phyloP scores from a whole-genome alignment of 2,797 vertebrate species.

The Valencia hispanica region DNA sequence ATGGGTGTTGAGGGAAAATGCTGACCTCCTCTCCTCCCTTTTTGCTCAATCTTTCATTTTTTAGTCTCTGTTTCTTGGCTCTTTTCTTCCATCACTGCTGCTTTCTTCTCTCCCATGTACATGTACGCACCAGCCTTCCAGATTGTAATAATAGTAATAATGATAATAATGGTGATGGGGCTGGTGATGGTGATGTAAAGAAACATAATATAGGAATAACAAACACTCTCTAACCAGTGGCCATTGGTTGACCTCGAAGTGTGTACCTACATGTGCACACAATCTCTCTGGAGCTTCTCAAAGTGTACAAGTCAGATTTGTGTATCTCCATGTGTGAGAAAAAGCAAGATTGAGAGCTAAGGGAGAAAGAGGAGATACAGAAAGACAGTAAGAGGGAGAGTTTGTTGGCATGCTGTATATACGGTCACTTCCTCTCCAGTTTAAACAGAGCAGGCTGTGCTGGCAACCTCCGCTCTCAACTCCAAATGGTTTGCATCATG shows the following conservation, averaged over 20 bases:
- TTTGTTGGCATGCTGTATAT: conserved; percentile 98
- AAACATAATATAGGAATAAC: conserved; percentile 89
- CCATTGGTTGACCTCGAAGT: conserved; percentile 79
- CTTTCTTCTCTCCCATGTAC: conserved; percentile 78
- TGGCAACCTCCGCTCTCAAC: conserved; percentile 92
- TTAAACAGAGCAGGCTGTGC: conserved; percentile 99
- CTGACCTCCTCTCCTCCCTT: conserved; percentile 97
- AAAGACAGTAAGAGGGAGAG: conserved; percentile 75
- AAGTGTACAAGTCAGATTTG: conserved; percentile 19
- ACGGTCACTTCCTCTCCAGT: conserved; percentile 99
- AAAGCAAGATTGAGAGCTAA: conserved; percentile 17
- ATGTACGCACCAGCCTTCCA: conserved; percentile 74
- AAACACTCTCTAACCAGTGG: conserved; percentile 82
- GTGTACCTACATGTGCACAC: conserved; percentile 76
- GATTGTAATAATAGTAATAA: conserved; percentile 86
- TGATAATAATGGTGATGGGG: conserved; percentile 82
- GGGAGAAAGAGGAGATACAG: conserved; percentile 65
- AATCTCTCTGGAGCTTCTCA: conserved; percentile 58
- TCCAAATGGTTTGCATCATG: conserved; percentile 99
- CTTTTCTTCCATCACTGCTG: conserved; percentile 73
- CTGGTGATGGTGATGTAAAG: conserved; percentile 83
- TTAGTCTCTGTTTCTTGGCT: conserved; percentile 83
- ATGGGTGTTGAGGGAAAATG: conserved; percentile 97
- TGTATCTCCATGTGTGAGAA: conserved; percentile 29
- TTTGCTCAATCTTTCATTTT: conserved; percentile 92